Evolutionary conservation across 2,113 vertebrate species (phyloP).

Genomic region (Coreoperca whiteheadi): DNA sequence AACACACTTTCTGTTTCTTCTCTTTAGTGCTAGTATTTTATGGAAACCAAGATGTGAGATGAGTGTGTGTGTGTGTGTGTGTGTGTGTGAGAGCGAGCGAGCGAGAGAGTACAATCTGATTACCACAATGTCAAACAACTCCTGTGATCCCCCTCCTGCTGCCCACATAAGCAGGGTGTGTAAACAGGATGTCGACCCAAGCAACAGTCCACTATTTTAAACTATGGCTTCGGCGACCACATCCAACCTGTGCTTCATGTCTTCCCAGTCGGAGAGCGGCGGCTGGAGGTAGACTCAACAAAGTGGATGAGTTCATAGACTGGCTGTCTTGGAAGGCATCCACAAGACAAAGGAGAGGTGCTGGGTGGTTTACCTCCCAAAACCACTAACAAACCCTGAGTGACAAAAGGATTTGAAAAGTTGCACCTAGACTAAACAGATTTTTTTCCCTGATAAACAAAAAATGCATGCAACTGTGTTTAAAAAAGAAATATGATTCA

Average conservation of each 20-base stretch:
- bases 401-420: constrained; percentile 59
- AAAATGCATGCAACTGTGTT: constrained; percentile 54
- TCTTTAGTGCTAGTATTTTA: background rate
- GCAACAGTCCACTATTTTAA: constrained; percentile 78
- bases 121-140: constrained; percentile 68
- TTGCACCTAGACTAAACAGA: constrained; percentile 68
- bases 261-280: constrained; percentile 43
- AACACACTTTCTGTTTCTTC: background rate
- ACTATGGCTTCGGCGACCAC: constrained; percentile 55
- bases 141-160: constrained; percentile 52
- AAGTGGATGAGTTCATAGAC: constrained; percentile 71
- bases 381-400: constrained; percentile 50
- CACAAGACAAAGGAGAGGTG: constrained; percentile 63
- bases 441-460: constrained; percentile 39
- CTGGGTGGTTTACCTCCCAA: constrained; percentile 65
- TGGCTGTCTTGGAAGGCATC: constrained; percentile 56
- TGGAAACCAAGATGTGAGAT: background rate
- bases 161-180: constrained; percentile 71
- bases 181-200: constrained; percentile 81
- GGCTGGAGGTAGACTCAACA: constrained; percentile 77
- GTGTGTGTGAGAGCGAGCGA: background rate
- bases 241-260: constrained; percentile 67
- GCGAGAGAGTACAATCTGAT: constrained; percentile 43
- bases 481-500: constrained; percentile 66
- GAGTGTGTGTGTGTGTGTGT: background rate